Conservation (phyloP, 1,140 invertebrate genomes). For the Gonatopus flavifemur region DNA sequence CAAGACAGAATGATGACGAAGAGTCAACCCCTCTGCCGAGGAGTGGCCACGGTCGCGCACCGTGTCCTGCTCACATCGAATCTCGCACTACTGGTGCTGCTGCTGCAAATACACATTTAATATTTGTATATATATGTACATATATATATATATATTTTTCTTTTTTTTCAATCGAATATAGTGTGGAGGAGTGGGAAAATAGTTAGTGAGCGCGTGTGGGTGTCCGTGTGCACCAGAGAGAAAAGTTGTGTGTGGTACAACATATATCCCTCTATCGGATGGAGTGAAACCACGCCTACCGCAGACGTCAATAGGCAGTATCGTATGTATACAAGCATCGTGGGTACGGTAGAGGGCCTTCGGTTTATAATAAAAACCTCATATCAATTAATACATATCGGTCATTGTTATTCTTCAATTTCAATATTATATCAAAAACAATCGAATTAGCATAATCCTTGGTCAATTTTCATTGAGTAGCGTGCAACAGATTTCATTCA, state of each 20-base stretch:
- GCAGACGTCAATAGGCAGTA: slow-evolving; percentile 52
- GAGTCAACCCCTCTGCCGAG: slow-evolving; percentile 38
- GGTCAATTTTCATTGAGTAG: too few species aligned
- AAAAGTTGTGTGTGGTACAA: slow-evolving; percentile 49
- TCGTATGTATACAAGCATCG: slow-evolving; percentile 35
- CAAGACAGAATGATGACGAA: too few species aligned
- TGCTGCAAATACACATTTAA: slow-evolving; percentile 40
- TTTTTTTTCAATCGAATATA: slow-evolving; percentile 39
- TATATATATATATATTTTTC: too few species aligned
- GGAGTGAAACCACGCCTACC: slow-evolving; percentile 42
- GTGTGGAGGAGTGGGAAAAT: slow-evolving; percentile 21
- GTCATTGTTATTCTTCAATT: too few species aligned
- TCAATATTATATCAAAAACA: too few species aligned
- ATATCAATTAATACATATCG: too few species aligned
- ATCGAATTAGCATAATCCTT: too few species aligned
- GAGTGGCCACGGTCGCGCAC: slow-evolving; percentile 30
- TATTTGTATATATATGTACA: too few species aligned
- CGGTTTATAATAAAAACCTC: too few species aligned
- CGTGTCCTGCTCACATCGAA: slow-evolving; percentile 35
- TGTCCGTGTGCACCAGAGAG: slow-evolving; percentile 40
- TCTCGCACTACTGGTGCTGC: slow-evolving; percentile 16
- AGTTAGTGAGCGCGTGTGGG: slow-evolving; percentile 10
- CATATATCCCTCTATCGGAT: slow-evolving; percentile 52
- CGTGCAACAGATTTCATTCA: too few species aligned
- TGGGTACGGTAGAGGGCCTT: slow-evolving; percentile 20